phyloP scores from a whole-genome alignment of 1,140 invertebrate genomes.

The Laupala kohalensis region DNA sequence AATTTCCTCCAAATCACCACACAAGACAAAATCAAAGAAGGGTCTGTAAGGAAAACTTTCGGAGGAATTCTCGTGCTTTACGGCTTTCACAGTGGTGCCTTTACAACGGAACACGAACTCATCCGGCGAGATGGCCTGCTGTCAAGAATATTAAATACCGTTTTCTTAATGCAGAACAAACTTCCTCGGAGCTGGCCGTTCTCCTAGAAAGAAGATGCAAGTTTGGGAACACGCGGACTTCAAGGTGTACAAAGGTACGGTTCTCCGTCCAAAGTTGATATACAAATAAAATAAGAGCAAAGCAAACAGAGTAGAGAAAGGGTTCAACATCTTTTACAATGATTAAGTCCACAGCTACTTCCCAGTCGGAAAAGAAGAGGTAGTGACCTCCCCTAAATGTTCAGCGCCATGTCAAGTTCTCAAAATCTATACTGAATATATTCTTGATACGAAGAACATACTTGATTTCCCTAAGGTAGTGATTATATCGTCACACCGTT shows the following conservation, averaged over 20 bases:
- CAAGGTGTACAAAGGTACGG: not conserved
- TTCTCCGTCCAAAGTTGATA: not conserved
- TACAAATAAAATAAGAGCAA: not conserved
- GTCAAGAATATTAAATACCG: not conserved
- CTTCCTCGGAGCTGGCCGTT: not conserved
- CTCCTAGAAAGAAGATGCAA: not conserved
- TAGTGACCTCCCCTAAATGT: too few relatives aligned
- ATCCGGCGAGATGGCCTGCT: not conserved
- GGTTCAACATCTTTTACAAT: not conserved
- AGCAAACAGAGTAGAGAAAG: not conserved
- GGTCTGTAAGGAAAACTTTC: not conserved
- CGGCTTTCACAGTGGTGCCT: not conserved
- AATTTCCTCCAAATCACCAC: not conserved
- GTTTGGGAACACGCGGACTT: not conserved
- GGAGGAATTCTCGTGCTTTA: not conserved
- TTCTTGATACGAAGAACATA: too few relatives aligned
- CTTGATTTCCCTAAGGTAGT: too few relatives aligned
- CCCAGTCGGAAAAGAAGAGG: too few relatives aligned
- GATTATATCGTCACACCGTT: too few relatives aligned
- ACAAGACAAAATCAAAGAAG: not conserved
- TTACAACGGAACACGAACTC: not conserved
- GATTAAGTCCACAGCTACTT: not conserved
- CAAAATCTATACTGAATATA: too few relatives aligned
- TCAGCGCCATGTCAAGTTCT: too few relatives aligned
- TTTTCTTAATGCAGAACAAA: not conserved